Base-by-base conservation (phyloP, 2,888 invertebrate species). In the Platynereis dumerilii region DNA sequence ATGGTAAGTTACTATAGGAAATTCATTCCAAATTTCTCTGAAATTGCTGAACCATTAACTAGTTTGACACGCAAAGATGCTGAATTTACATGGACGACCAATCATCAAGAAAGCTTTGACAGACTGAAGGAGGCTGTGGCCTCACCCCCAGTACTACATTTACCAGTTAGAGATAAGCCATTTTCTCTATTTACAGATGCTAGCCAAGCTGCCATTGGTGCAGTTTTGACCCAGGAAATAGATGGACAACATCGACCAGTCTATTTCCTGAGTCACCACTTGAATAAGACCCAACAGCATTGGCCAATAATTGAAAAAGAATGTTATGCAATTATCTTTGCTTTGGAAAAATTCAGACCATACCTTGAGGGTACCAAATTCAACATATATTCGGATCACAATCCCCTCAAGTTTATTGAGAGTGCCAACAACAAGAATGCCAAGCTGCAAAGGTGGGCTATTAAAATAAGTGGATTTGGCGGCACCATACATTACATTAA, bases 241-340 rank as follows among this genome's bases (percentile, higher is more conserved):
- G 56, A 55, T 27, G 56, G 44, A n/a, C 15, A 12, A 5, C 26
- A 62, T 10, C 29, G 42, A 10, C 48, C 45, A 7, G 45, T 62
- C 39, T 22, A 60, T 20, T 62, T 56, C 26, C 17, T 48, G 27
- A 12, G 12, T n/a, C 24, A 48, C 7, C 27, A 24, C 2, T 22
- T 56, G 10, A 15, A 10, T n/a, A 27, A 24, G 20, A 7, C 39
- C 5, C 27, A 62, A 26, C 20, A 24, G 20, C 28, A 62, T 42
- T 62, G 48, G 20, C 58, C 58, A 2, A 27, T 62, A 15, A 62
- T 48, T n/a, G 56, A 62, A 39, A 62, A 57, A n/a, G 56, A 62
- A 45, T 55, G 62, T 28, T 48, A 34, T 22, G 62, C 62, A 15
- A 22, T 62, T 15, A 26, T 62, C 2, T 62, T 42, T 42, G 39